These are phyloP conservation scores for Esperia sulphurella DNA, from an alignment of 2,888 invertebrate species.

Conservation along the genomic window DNA sequence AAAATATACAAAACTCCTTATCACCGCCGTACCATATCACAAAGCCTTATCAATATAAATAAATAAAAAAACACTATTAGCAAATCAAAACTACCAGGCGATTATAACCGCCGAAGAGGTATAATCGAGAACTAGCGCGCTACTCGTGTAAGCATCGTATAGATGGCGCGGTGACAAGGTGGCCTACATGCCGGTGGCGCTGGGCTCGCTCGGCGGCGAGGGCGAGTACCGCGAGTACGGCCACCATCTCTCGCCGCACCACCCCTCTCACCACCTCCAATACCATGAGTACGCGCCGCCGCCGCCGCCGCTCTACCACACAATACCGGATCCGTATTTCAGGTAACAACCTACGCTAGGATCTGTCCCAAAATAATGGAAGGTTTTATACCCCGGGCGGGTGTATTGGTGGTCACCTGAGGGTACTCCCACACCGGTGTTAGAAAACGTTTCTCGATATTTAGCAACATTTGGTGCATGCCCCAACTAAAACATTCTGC, in stretches of 20 bases:
- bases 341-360: too few relatives aligned
- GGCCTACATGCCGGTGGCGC: conserved; percentile 82
- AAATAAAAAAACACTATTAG: conserved; percentile 5
- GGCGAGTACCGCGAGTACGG: conserved; percentile 79
- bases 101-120: conserved; percentile 11
- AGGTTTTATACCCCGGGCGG: too few relatives aligned
- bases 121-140: not conserved
- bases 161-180: conserved; percentile 82
- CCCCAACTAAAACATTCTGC: too few relatives aligned
- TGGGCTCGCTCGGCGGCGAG: conserved; percentile 83
- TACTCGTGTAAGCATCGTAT: conserved; percentile 19
- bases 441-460: too few relatives aligned
- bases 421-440: too few relatives aligned
- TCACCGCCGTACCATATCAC: too few relatives aligned
- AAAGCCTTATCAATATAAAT: too few relatives aligned
- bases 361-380: too few relatives aligned
- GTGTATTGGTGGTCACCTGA: too few relatives aligned
- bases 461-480: too few relatives aligned
- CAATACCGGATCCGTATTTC: conserved; percentile 65
- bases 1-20: conserved; percentile 1
- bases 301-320: conserved; percentile 70
- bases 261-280: conserved; percentile 48
- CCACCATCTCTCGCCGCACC: conserved; percentile 64
- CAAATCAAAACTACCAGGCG: conserved; percentile 29
- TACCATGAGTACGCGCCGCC: conserved; percentile 80